Conservation (phyloP, 2,888 invertebrate species). For the Drosophila antonietae region DNA sequence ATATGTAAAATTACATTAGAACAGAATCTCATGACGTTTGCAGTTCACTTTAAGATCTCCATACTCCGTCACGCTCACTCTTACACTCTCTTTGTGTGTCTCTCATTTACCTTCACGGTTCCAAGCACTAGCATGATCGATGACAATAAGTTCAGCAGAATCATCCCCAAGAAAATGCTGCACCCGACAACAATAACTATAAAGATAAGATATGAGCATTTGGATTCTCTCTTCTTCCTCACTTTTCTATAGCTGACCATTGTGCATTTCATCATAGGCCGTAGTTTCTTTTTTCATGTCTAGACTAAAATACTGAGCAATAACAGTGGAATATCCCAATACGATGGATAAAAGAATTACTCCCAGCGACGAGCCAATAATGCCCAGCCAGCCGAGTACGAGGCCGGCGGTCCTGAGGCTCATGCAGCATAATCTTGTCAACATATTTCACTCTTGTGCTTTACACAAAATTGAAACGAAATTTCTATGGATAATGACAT, state of each 20-base stretch:
- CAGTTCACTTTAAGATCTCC: not conserved
- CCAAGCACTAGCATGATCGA: constrained; percentile 78
- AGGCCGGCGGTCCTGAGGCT: constrained; percentile 81
- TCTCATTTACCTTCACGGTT: constrained; percentile 70
- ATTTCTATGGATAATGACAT: constrained; percentile 6
- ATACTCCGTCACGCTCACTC: not conserved
- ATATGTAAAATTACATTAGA: constrained; percentile 1
- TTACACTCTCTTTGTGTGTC: not conserved
- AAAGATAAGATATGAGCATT: constrained; percentile 8
- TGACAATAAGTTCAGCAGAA: constrained; percentile 70
- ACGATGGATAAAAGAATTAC: constrained; percentile 54
- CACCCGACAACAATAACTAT: constrained; percentile 57
- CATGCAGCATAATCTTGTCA: constrained; percentile 72
- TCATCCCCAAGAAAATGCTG: constrained; percentile 63
- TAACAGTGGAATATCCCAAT: constrained; percentile 54
- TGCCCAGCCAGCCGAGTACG: constrained; percentile 81
- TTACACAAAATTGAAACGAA: not conserved
- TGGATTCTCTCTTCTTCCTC: not conserved
- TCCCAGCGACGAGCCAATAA: constrained; percentile 62
- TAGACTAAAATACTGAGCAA: constrained; percentile 19
- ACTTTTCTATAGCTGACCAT: constrained; percentile 30
- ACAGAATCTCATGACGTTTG: constrained; percentile 5
- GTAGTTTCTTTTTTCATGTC: too few species aligned
- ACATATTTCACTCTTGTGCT: constrained; percentile 46
- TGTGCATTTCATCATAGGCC: constrained; percentile 29